Evolutionary conservation across 2,797 vertebrate genomes (phyloP).

Genomic region (Lacerta bilineata): DNA sequence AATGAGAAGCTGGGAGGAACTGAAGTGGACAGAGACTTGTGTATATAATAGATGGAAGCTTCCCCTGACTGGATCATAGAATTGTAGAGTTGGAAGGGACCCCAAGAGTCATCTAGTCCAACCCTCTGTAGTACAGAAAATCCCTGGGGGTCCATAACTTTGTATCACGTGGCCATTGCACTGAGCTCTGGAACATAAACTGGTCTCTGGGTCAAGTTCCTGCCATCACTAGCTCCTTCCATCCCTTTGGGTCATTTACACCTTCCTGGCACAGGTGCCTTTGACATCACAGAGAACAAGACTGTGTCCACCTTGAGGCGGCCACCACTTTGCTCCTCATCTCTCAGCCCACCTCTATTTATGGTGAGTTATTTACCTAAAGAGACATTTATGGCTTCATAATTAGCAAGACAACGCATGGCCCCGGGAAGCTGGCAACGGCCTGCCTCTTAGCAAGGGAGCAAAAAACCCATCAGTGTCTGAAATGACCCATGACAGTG

Average conservation of each 20-base stretch:
- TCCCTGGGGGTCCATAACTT: too few species aligned
- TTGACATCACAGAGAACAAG: not conserved
- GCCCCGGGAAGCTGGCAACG: conserved; percentile 37
- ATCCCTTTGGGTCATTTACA: not conserved
- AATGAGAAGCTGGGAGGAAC: too few species aligned
- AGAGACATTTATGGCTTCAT: conserved; percentile 57
- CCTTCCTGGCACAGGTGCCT: not conserved
- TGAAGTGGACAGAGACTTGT: too few species aligned
- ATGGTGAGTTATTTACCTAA: conserved; percentile 69
- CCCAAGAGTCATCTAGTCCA: too few species aligned
- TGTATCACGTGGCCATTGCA: too few species aligned
- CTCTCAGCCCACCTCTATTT: conserved; percentile 47
- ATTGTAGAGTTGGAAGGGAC: too few species aligned
- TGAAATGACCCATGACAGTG: conserved; percentile 73
- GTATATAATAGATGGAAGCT: not conserved
- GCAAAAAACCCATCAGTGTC: conserved; percentile 64
- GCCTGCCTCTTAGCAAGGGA: conserved; percentile 35
- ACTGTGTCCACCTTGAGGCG: too few species aligned
- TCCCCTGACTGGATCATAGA: not conserved
- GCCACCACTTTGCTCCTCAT: not conserved
- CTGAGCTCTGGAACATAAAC: too few species aligned
- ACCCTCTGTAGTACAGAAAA: too few species aligned
- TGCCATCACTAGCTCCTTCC: not conserved
- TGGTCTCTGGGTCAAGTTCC: too few species aligned
- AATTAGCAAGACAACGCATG: conserved; percentile 64